Evolutionary conservation across 2,797 vertebrate species (phyloP).

Genomic region (Catostomus latipinnis): DNA sequence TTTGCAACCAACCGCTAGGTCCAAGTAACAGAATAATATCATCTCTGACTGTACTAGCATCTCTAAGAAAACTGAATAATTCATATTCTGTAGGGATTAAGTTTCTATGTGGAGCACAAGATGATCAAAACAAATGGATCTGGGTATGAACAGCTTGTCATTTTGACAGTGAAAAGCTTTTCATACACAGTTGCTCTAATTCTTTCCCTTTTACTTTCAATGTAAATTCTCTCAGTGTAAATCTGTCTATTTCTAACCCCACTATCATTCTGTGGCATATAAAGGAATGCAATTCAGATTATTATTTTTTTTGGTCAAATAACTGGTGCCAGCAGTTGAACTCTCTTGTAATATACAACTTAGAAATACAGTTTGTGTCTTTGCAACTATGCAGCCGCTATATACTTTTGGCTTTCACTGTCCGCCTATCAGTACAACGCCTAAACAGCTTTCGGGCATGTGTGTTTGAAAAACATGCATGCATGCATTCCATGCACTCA

Average conservation of each 20-base stretch:
- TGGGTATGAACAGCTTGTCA: not conserved
- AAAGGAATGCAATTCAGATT: not conserved
- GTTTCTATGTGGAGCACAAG: not conserved
- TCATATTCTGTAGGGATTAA: not conserved
- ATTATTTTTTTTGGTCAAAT: not conserved
- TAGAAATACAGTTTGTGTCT: constrained; percentile 19
- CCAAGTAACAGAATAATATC: too few relatives aligned
- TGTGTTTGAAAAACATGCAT: constrained; percentile 44
- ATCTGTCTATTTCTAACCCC: constrained; percentile 6
- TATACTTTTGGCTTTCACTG: constrained; percentile 37
- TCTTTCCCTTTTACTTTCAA: not conserved
- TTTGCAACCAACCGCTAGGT: too few relatives aligned
- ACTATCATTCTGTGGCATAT: constrained; percentile 8
- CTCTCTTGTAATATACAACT: not conserved
- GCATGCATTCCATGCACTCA: constrained; percentile 53
- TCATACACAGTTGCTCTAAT: not conserved
- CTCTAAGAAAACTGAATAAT: not conserved
- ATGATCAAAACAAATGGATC: not conserved
- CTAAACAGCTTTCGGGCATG: constrained; percentile 40
- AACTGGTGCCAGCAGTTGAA: constrained; percentile 1
- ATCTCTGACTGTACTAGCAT: not conserved
- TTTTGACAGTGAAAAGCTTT: not conserved
- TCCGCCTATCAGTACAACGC: not conserved
- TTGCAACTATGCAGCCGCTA: not conserved
- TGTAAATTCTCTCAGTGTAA: not conserved